phyloP scores from a whole-genome alignment of 2,797 vertebrate species.

The Anomalospiza imberbis region DNA sequence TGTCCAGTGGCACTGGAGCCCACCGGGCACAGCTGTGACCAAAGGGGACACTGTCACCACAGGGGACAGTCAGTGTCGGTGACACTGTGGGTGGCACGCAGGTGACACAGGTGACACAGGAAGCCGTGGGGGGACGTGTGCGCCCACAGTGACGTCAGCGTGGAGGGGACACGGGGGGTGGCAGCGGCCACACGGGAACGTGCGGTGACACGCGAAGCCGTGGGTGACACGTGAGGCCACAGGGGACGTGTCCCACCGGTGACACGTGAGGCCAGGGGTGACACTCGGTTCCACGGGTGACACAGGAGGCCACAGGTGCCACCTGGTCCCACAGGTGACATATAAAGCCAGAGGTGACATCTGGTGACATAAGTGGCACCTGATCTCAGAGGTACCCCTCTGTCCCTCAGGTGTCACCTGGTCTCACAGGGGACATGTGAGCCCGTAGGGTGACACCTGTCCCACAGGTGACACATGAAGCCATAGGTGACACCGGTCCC shows the following conservation, averaged over 20 bases:
- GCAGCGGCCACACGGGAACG: neutral
- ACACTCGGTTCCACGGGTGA: no score
- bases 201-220: neutral
- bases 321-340: neutral
- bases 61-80: neutral
- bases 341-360: neutral
- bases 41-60: neutral
- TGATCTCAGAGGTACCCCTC: no score
- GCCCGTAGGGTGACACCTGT: neutral
- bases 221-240: neutral
- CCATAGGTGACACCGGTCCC: neutral
- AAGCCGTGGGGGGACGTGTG: fast-evolving
- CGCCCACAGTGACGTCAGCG: neutral
- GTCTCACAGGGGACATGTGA: neutral
- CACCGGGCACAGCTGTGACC: neutral
- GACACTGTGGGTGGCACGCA: neutral
- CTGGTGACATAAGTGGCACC: neutral
- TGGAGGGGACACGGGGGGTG: neutral
- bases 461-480: neutral
- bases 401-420: neutral
- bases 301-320: neutral
- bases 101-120: neutral
- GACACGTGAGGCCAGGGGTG: no score
- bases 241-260: no score
- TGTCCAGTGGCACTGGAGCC: neutral